Evolutionary conservation across 2,888 invertebrate genomes (phyloP), one percentile per base, ranked within the genome.

Genomic region (Caenorhabditis sp.): DNA sequence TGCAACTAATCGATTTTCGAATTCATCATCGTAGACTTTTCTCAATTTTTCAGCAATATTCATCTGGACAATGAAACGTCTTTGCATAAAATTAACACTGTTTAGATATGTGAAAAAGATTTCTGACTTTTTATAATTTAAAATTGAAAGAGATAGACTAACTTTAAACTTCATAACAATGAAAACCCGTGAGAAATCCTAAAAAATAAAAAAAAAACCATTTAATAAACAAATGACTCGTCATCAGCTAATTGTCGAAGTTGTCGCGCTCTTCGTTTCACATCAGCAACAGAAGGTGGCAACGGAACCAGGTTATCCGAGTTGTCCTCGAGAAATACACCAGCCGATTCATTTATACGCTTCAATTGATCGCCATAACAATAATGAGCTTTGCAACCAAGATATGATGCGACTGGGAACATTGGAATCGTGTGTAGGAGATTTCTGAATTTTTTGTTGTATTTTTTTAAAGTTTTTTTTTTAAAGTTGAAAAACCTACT

Each of bases 341-440:
- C 6, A 12, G 78, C 67, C 8, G 66, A 54, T 69, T 77, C 75
- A 19, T 69, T 58, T 26, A 79, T 76, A 19, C 66, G 62, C 23
- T 70, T 26, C 54, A 69, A 19, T 59, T 81, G 79, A 70, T 74
- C 67, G 24, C 81, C 81, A 66, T 80, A 81, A 63, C 77, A 76
- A 53, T 70, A 74, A 59, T 81, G 77, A 2, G 79, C 71, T 53
- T 78, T 80, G 75, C 80, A 80, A 26, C 77, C 81, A 49, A 81
- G 23, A 68, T 69, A 81, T 19, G 79, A 74, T 1, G 77, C 77
- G 54, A 77, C 77, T 53, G 81, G 81, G 55, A 80, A 62, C 53
- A 81, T 57, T 53, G 80, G 81, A 26, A 80, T 67, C 21, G 80
- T 58, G 59, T 80, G 78, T 19, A 80, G 57, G 4, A 79, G 70